These are phyloP conservation scores for Campoplex nolae DNA, from an alignment of 2,888 invertebrate species.

Conservation along the genomic window DNA sequence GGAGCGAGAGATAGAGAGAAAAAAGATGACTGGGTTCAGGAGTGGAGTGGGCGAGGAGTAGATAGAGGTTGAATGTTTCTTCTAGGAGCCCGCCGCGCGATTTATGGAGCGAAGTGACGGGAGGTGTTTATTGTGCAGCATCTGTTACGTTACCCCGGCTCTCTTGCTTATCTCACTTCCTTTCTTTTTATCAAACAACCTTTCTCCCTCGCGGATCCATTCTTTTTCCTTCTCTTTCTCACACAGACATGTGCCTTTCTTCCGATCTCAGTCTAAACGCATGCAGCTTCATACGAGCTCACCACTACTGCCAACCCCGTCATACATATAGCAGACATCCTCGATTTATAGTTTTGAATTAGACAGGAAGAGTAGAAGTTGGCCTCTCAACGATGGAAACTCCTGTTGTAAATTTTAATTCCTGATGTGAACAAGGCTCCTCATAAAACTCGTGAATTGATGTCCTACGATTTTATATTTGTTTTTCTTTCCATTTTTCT, in stretches of 20 bases:
- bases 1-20: constrained; percentile 33
- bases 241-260: constrained; percentile 44
- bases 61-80: constrained; percentile 83
- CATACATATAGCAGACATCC: constrained; percentile 84
- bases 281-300: constrained; percentile 77
- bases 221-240: constrained; percentile 59
- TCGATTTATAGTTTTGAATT: constrained; percentile 84
- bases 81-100: constrained; percentile 83
- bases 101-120: constrained; percentile 84
- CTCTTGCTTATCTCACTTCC: constrained; percentile 69
- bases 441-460: constrained; percentile 18
- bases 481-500: background rate
- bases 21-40: constrained; percentile 74
- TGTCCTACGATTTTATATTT: constrained; percentile 21
- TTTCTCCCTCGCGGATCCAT: constrained; percentile 51
- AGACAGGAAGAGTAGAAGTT: constrained; percentile 79
- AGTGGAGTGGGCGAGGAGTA: constrained; percentile 78
- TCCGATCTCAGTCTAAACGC: constrained; percentile 66
- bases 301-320: constrained; percentile 74
- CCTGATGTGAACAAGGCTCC: constrained; percentile 13
- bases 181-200: constrained; percentile 68
- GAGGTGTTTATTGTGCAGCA: constrained; percentile 85
- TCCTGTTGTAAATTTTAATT: constrained; percentile 68
- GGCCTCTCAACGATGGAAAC: constrained; percentile 57
- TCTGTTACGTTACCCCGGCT: constrained; percentile 82